Conservation (phyloP, 2,888 invertebrate genomes). For the Luperina nickerlii region DNA sequence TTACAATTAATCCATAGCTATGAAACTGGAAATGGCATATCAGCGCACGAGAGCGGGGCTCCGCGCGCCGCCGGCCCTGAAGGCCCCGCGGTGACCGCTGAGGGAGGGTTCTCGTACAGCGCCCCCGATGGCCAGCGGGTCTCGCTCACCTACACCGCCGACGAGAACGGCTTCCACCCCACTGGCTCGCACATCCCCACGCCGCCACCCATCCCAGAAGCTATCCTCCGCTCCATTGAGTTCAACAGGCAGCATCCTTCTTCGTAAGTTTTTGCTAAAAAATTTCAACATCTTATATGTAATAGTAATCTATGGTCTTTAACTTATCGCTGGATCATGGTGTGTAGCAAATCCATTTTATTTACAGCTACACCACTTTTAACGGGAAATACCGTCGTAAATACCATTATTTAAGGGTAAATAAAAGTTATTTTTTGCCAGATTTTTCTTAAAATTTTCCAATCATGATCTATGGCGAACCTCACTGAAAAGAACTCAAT, state of each 20-base stretch:
- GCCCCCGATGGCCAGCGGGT: constrained; percentile 91
- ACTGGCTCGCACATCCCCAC: constrained; percentile 90
- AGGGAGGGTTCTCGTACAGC: constrained; percentile 91
- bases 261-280: constrained; percentile 73
- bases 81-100: constrained; percentile 87
- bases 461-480: neutral
- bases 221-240: constrained; percentile 87
- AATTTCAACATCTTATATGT: neutral
- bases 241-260: constrained; percentile 80
- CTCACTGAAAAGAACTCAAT: neutral
- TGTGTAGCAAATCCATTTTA: neutral
- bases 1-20: constrained; percentile 75
- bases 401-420: neutral
- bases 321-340: neutral
- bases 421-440: neutral
- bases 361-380: neutral
- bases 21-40: constrained; percentile 91
- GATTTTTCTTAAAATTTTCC: neutral
- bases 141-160: constrained; percentile 91
- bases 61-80: constrained; percentile 88
- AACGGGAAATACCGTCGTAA: neutral
- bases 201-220: constrained; percentile 90
- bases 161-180: constrained; percentile 92
- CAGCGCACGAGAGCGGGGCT: constrained; percentile 89
- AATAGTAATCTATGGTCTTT: neutral